Base-by-base conservation (phyloP, 2,797 vertebrate species). In the Emydoidea blandingii region DNA sequence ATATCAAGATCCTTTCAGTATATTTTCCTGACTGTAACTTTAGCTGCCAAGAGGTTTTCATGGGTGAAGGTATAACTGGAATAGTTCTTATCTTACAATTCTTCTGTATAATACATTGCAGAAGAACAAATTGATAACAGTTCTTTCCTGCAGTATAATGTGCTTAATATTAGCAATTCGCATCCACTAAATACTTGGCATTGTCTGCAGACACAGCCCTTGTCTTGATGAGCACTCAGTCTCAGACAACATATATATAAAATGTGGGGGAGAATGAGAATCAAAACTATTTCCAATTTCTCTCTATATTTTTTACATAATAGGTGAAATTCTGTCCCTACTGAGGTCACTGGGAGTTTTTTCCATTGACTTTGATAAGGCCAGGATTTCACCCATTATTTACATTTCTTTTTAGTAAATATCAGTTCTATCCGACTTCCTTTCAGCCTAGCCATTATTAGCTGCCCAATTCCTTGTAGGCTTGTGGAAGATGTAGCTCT, bases 291-390 rank as follows among this genome's bases (percentile, higher is more conserved):
- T 16, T 7, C 21, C 15, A 53, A 41, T 72, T 53, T 29, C n/a
- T 7, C 76, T 57, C 0, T 16, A 16, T 81, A 31, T 37, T 9
- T 87, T 44, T 9, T 16, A 80, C 8, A 47, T 12, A 56, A 44
- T 23, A 52, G 0, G 0, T 49, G 81, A 74, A 90, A 31, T 5
- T 0, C 0, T 57, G 49, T 18, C 5, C 34, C 68, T 68, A 37
- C 16, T 65, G 29, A 50, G 37, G 23, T 41, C 83, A 53, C 11
- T 41, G n/a, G 65, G n/a, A 15, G 19, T 1, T 53, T 92, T 85
- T 90, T 31, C 31, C 68, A 16, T 12, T 49, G 41, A 44, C 83
- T 87, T 82, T 14, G 49, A 0, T 12, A 62, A 56, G 82, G 91
- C 72, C 0, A 1, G 41, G 3, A 21, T 44, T 95, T 94, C 85